Base-by-base conservation (phyloP, 2,797 vertebrate genomes). In the Pseudomugil gertrudae region DNA sequence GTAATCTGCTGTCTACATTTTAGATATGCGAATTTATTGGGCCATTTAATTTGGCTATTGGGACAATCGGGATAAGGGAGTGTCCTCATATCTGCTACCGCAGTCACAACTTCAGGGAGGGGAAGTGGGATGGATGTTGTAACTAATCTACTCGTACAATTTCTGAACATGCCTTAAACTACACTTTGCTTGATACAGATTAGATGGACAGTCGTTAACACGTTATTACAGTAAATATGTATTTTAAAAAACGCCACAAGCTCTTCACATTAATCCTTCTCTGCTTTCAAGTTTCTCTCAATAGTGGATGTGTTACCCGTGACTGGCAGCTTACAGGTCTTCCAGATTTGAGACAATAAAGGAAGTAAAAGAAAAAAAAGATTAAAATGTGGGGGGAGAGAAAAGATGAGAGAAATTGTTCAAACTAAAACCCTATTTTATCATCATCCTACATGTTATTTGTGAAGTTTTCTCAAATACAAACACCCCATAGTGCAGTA, bases 1-100 rank as follows among this genome's bases (percentile, higher is more conserved):
- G 74, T 92, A 90, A 91, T 93, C 85, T 84, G 60, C 79, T 70
- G 87, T 86, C 82, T 81, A 74, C 74, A 30, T 55, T 87, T 87
- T 75, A 87, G 85, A 89, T 72, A 67, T 47, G 51, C 64, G 62
- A 84, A 84, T 89, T 87, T 80, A 89, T 90, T 87, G 78, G 69
- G 74, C 63, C 60, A 53, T 90, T 91, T 80, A 84, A 15, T 38
- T 79, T 70, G n/a, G n/a, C n/a, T n/a, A n/a, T 86, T 83, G 57
- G 23, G 57, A 45, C 3, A 48, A 69, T 66, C 40, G 3, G 57
- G 48, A 80, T 77, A 81, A 81, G 36, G 53, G 63, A 74, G 59
- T 57, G 66, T 70, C 59, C 50, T 65, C 30, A 9, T 57, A 26
- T 69, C 26, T 43, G 7, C 15, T 43, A 8, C 40, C 17, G 5